phyloP scores from a whole-genome alignment of 2,113 vertebrate species.

The Emydura subglobosa region DNA sequence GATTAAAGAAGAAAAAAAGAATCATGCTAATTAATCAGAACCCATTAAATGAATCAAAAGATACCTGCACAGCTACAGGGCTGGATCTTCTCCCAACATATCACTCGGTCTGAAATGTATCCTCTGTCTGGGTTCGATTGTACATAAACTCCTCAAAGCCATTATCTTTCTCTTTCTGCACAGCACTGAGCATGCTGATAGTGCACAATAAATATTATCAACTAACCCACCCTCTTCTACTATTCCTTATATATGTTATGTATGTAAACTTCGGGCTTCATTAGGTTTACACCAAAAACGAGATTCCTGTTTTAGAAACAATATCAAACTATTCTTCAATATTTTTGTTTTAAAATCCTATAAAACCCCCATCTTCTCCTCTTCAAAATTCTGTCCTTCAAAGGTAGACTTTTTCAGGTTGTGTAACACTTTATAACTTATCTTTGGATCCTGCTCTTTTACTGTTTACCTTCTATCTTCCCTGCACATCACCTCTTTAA shows the following conservation, averaged over 20 bases:
- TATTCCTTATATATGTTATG: background rate
- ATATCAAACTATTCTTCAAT: background rate
- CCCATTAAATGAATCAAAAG: background rate
- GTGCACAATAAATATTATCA: background rate
- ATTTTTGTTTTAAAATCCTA: background rate
- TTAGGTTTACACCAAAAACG: background rate
- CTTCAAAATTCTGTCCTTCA: background rate
- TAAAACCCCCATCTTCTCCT: background rate
- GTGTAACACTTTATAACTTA: conserved; percentile 55
- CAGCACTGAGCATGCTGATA: background rate
- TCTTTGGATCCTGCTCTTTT: conserved; percentile 42
- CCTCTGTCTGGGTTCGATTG: background rate
- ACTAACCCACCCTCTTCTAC: background rate
- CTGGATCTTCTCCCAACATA: background rate
- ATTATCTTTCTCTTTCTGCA: background rate
- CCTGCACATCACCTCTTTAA: conserved; percentile 51
- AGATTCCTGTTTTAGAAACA: background rate
- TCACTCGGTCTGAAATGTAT: background rate
- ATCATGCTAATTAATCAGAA: background rate
- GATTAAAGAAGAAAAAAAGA: background rate
- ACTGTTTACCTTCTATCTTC: conserved; percentile 66
- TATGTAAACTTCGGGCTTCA: background rate
- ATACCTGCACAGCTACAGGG: background rate
- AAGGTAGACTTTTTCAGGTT: conserved; percentile 29
- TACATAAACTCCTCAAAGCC: background rate